Conservation (phyloP, 1,140 invertebrate genomes). For the Drosophila prosaltans region DNA sequence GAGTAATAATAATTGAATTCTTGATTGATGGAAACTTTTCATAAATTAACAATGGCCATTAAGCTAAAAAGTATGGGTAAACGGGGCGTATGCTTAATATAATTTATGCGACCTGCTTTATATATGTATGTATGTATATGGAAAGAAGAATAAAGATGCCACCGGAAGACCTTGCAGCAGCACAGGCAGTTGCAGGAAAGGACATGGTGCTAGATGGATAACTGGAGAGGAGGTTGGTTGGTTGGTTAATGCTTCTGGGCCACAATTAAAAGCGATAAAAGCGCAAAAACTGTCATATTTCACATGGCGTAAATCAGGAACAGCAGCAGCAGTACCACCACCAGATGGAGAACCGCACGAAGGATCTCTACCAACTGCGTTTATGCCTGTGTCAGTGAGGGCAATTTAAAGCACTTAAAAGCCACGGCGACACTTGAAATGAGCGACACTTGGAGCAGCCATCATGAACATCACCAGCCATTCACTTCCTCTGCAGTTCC, state of each 20-base stretch:
- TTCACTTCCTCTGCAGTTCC: no score
- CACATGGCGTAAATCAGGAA: conserved; percentile 61
- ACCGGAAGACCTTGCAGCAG: conserved; percentile 35
- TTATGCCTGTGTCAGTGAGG: conserved; percentile 34
- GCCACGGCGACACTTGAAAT: conserved; percentile 58
- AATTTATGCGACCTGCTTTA: conserved; percentile 36
- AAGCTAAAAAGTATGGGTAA: neutral
- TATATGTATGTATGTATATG: neutral
- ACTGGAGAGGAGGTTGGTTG: neutral
- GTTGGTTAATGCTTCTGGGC: conserved; percentile 20
- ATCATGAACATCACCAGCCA: conserved; percentile 15
- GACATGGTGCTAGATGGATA: neutral
- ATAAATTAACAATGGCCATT: conserved; percentile 6
- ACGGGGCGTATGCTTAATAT: conserved; percentile 42
- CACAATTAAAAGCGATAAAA: conserved; percentile 77
- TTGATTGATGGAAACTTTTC: conserved; percentile 8
- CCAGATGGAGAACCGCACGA: conserved; percentile 11
- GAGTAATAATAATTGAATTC: conserved; percentile 12
- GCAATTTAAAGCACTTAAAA: conserved; percentile 72
- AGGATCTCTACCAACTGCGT: conserved; percentile 8
- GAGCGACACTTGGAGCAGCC: conserved; percentile 47
- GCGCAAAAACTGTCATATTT: conserved; percentile 64
- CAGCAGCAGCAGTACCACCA: conserved; percentile 37
- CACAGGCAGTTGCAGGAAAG: neutral
- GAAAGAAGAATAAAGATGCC: conserved; percentile 19